Evolutionary conservation across 2,113 vertebrate genomes (phyloP), one percentile per base, ranked within the genome.

Genomic region (Coptodon bakossiorum): DNA sequence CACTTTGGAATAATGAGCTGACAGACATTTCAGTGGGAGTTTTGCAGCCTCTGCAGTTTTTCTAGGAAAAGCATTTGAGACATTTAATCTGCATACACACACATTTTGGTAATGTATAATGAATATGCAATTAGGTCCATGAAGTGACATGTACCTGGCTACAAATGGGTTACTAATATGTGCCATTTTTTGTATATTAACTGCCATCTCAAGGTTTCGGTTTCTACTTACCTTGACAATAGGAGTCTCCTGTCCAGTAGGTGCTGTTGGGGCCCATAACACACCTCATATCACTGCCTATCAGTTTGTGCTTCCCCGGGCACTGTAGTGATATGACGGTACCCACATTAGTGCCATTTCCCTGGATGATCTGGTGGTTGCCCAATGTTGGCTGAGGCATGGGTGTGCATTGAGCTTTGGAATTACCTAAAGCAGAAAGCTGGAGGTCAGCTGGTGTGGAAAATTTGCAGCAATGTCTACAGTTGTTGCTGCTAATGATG

Each of bases 321-420:
- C 98, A 99, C 93, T 95, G 96, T 92, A 99, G 97, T 0, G 90
- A 88, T 6, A 99, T 94, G 57, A 97, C 95, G 0, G 97, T 97
- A 19, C 98, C 98, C 86, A 98, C 85, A 0, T 93, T 95, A 0
- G 97, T 97, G 82, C 98, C 98, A 0, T 98, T 96, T 6, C 98
- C 98, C 0, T 95, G 95, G 22, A 98, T 61, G 63, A 98, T 80
- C 79, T 92, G 97, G 94, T 0, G 95, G 31, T 63, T 97, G 73
- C 97, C 98, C 0, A 96, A 85, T 3, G 59, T 93, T 19, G 98
- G 97, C 1, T 96, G 94, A 2, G 90, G 90, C 76, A 97, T 36
- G 1, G 40, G 96, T 24, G 81, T 56, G 61, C 98, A 99, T 48
- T 97, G 97, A 66, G 96, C 96, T 97, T 90, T 82, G 19, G 84